Conservation (phyloP, 2,113 vertebrate species). For the Gymnobelideus leadbeateri region DNA sequence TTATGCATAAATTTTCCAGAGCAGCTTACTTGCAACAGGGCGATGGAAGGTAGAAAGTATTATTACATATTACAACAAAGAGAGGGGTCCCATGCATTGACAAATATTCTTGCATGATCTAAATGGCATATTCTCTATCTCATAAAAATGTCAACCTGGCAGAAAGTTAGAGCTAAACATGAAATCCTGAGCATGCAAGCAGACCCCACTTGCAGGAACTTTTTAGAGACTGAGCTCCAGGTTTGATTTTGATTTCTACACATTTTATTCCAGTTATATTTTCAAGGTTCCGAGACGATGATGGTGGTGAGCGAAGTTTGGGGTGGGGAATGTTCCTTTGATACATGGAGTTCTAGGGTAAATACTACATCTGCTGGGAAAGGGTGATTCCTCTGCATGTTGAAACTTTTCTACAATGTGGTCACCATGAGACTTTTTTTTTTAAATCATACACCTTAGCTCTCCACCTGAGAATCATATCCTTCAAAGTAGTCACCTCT, state of each 20-base stretch:
- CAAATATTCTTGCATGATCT: slow-evolving; percentile 44
- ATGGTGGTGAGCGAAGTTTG: background rate
- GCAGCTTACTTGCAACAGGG: slow-evolving; percentile 15
- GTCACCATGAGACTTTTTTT: background rate
- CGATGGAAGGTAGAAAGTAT: background rate
- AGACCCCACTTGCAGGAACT: background rate
- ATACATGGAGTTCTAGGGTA: background rate
- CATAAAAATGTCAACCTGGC: slow-evolving; percentile 74
- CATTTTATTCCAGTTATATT: background rate
- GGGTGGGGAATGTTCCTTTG: background rate
- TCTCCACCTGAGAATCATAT: background rate
- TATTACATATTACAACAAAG: slow-evolving; percentile 18
- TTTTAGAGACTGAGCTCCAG: background rate
- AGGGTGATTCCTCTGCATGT: background rate
- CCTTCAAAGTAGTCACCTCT: background rate
- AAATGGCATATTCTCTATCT: slow-evolving; percentile 49
- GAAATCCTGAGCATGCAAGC: background rate
- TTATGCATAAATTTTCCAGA: background rate
- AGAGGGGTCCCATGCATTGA: slow-evolving; percentile 51
- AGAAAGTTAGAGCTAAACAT: slow-evolving; percentile 24
- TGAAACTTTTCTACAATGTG: background rate
- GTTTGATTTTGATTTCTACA: background rate
- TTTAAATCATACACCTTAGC: background rate
- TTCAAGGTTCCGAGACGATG: slow-evolving; percentile 11
- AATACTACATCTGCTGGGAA: background rate